Evolutionary conservation across 2,888 invertebrate genomes (phyloP).

Genomic region (Cephus pygmeus): DNA sequence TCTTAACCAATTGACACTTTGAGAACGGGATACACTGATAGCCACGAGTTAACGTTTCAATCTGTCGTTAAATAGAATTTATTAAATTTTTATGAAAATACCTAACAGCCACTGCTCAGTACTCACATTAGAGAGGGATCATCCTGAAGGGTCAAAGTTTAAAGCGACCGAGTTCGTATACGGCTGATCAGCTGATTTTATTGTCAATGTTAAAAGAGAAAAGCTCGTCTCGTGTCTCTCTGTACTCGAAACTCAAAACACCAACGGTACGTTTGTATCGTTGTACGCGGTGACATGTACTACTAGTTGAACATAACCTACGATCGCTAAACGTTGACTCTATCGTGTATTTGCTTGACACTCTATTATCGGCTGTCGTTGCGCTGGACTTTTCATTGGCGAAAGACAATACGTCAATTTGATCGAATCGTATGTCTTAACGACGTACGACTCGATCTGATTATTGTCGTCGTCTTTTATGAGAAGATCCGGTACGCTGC

Average conservation of each 20-base stretch:
- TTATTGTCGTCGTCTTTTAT: not conserved
- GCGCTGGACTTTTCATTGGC: not conserved
- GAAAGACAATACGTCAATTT: not conserved
- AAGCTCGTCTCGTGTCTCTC: not conserved
- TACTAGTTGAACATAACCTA: not conserved
- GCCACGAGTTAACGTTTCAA: not conserved
- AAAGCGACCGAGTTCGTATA: not conserved
- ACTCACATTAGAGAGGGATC: not conserved
- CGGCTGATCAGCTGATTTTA: not conserved
- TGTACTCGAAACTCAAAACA: not conserved
- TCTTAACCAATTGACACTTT: not conserved
- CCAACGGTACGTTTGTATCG: not conserved
- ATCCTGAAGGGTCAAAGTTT: not conserved
- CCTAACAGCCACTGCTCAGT: not conserved
- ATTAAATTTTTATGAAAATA: not conserved
- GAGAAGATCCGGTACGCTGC: not conserved
- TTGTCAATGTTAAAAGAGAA: not conserved
- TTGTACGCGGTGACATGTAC: not conserved
- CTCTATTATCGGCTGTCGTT: not conserved
- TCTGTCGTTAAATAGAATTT: not conserved
- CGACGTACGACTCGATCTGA: not conserved
- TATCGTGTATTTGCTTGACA: not conserved
- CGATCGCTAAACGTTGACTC: slow-evolving; percentile 7
- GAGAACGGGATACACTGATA: not conserved
- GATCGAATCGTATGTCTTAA: not conserved